Conservation (phyloP, 1,140 invertebrate genomes). For the Bombus cullumanus region DNA sequence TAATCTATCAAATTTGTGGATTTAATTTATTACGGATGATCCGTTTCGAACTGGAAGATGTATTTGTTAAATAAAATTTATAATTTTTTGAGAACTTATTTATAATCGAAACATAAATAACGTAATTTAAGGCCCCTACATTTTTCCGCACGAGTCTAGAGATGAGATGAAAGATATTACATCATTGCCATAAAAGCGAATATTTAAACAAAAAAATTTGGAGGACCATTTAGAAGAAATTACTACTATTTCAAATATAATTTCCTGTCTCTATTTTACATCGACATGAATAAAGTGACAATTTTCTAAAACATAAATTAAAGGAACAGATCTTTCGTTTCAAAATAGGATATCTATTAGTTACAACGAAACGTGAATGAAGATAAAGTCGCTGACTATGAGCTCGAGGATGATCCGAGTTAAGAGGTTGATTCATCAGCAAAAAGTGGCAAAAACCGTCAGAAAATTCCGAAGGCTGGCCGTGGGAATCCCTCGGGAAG, state of each 20-base stretch:
- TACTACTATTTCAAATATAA: no score
- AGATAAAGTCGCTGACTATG: conserved; percentile 35
- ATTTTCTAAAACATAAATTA: neutral
- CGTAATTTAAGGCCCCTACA: no score
- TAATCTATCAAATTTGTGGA: neutral
- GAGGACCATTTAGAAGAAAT: no score
- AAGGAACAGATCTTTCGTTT: no score
- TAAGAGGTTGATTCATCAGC: conserved; percentile 60
- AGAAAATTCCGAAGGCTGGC: conserved; percentile 37
- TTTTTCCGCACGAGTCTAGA: no score
- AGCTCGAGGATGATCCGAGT: conserved; percentile 57
- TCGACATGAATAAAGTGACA: neutral
- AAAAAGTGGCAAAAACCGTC: neutral
- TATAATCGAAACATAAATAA: no score
- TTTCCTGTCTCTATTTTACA: neutral
- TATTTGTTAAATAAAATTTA: neutral
- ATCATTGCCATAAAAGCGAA: neutral
- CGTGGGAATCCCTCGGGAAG: neutral
- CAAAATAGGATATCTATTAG: no score
- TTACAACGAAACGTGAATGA: conserved; percentile 42
- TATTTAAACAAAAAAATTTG: neutral
- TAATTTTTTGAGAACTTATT: neutral
- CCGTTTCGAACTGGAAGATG: neutral
- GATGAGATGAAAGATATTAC: neutral
- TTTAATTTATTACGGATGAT: neutral